A percentile compares a stretch with the other conserved stretches of the same genome.
These are phyloP conservation scores for Muscicapa comitata DNA, from an alignment of 2,797 vertebrate species.

Conservation along the genomic window DNA sequence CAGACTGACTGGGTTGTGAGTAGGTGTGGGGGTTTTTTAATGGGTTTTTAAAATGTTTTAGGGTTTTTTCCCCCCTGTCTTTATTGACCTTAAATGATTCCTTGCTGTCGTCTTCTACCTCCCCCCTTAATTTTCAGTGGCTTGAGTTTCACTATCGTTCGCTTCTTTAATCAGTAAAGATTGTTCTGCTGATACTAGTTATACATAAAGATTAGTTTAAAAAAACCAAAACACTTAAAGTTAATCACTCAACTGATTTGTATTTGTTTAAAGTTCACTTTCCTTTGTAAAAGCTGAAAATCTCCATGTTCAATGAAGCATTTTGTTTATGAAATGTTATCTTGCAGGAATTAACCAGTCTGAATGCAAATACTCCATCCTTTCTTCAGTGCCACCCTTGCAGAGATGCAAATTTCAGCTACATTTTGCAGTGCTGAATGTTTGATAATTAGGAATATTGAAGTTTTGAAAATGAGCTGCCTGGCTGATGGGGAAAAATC, in stretches of 20 bases:
- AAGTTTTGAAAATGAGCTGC: slow-evolving; percentile 62
- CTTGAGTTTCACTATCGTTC: background rate
- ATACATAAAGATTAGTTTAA: slow-evolving; percentile 58
- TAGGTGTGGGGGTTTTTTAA: background rate
- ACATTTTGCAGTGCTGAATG: slow-evolving; percentile 65
- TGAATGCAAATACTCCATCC: slow-evolving; percentile 62
- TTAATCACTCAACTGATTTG: slow-evolving; percentile 67
- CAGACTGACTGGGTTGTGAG: background rate
- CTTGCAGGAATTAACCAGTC: slow-evolving; percentile 53
- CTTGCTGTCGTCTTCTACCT: background rate
- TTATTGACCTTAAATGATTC: background rate
- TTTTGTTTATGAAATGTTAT: slow-evolving; percentile 70
- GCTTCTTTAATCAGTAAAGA: slow-evolving; percentile 66
- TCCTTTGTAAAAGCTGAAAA: slow-evolving; percentile 47
- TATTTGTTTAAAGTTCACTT: slow-evolving; percentile 71
- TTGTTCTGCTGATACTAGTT: slow-evolving; percentile 66
- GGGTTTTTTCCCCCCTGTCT: background rate
- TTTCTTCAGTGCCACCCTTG: slow-evolving; percentile 51
- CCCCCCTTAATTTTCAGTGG: background rate
- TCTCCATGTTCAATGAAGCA: slow-evolving; percentile 62
- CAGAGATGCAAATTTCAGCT: slow-evolving; percentile 67
- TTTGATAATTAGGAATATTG: slow-evolving; percentile 72
- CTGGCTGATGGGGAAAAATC: slow-evolving; percentile 10
- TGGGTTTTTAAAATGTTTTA: background rate
- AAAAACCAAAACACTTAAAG: slow-evolving; percentile 30